Base-by-base conservation (phyloP, 1,140 invertebrate species). In the Teleogryllus occipitalis region DNA sequence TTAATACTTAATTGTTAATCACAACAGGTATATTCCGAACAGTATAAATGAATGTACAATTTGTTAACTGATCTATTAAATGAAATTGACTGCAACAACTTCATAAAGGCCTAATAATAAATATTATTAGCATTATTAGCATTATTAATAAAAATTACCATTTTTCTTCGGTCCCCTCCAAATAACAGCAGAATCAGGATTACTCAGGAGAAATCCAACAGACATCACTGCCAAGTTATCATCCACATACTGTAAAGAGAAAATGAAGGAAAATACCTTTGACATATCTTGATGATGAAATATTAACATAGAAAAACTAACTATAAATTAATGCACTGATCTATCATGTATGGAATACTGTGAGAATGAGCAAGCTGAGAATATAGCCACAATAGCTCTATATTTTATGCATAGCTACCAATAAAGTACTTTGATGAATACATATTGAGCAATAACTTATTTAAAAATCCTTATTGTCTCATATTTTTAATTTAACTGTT, bases 121-220 rank as follows among this genome's bases (percentile, higher is more conserved):
- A 76, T 65, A 47, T 73, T 79, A 49, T 78, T 76, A 47, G 80
- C 79, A 78, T 74, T 75, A 77, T 75, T 80, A n/a, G n/a, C 73
- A 81, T 10, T 10, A 65, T 18, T 14, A 65, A 14, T 65, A 10
- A 65, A 65, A n/a, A 83, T 84, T 87, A 92, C 92, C 94, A 86
- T 97, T 97, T 86, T 98, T 98, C 83, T 97, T 97, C 0, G 97
- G 96, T 79, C 97, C 97, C 83, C 97, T 89, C 97, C 97, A 98
- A 83, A 98, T 96, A 18, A 98, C 94, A 8, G 97, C 95, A 85
- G 95, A 94, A 84, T 95, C 94, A 12, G 92, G 90, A 85, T 90
- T 93, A 76, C 89, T 89, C 27, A 98, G 87, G 27, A 98, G 87
- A 87, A 98, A 98, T 12, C 95, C 96, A 85, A 98, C 95, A 0